Base-by-base conservation (phyloP, 1,140 invertebrate species). In the Metaphire vulgaris region DNA sequence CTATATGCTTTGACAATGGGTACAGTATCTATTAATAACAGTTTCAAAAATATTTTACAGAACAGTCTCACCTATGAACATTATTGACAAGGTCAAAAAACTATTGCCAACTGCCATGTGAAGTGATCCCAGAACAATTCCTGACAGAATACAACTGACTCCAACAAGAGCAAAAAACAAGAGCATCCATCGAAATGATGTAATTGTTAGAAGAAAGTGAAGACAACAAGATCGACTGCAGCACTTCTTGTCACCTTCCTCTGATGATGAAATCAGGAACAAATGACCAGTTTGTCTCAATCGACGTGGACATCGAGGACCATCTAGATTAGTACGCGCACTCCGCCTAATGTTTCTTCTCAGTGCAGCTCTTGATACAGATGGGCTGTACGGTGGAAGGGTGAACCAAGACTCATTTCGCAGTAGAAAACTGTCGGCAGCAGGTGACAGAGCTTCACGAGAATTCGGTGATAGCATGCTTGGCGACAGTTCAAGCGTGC, bases 51-150 rank as follows among this genome's bases (percentile, higher is more conserved):
- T n/a, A n/a, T n/a, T n/a, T n/a, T n/a, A n/a, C n/a, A n/a, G n/a
- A n/a, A n/a, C n/a, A 16, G 77, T 82, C 85, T 82, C 78, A 86
- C 85, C 85, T 66, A 85, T 82, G 79, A 86, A 86, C 83, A 85
- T 85, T 28, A 85, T 81, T 6, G 84, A 82, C 68, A 85, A 74
- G 76, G 82, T 83, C 21, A 86, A 81, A 70, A 83, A 85, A 32
- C 81, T 83, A 70, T 81, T 82, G 14, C 82, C 83, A 26, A 81
- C 67, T 12, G 67, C 67, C 32, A 83, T 82, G 77, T 83, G 82
- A 12, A 86, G 78, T 2, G 83, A 83, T 6, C 84, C 85, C 33
- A 86, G 77, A n/a, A 85, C 81, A 74, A 86, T 83, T 1, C 85
- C 85, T n/a, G 83, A 81, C 26, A 85, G 80, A 2, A 85, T 81